Evolutionary conservation across 2,113 vertebrate species (phyloP).

Genomic region (human (Homo sapiens)): DNA sequence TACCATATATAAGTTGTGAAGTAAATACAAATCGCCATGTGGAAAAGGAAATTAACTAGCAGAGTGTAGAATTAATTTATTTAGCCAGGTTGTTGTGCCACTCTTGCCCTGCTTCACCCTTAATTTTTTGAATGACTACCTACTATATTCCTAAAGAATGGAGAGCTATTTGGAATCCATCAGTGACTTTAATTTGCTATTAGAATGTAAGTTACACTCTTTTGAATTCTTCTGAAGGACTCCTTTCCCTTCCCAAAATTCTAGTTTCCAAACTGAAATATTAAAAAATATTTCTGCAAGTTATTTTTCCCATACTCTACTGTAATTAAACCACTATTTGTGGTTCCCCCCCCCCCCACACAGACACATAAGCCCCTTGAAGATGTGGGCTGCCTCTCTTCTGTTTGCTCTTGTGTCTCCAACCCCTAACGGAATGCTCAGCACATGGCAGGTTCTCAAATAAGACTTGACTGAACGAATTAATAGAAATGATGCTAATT

Average conservation of each 20-base stretch:
- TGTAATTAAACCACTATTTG: not conserved
- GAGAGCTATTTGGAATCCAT: not conserved
- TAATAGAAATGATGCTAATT: not conserved
- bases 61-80: not conserved
- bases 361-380: not conserved
- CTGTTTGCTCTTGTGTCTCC: not conserved
- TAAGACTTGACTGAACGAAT: not conserved
- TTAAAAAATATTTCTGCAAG: not conserved
- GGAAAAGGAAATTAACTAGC: not conserved
- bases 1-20: not conserved
- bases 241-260: not conserved
- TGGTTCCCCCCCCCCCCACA: not conserved
- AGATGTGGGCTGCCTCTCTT: not conserved
- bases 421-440: not conserved
- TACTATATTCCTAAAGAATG: not conserved
- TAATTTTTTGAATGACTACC: not conserved
- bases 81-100: not conserved
- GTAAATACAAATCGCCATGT: not conserved
- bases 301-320: not conserved
- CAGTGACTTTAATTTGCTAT: not conserved
- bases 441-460: not conserved
- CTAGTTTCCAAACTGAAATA: constrained; percentile 1
- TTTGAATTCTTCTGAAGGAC: constrained; percentile 26
- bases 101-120: not conserved
- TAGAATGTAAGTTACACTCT: not conserved